Base-by-base conservation (phyloP, 2,888 invertebrate species). In the Drosophila falleni region DNA sequence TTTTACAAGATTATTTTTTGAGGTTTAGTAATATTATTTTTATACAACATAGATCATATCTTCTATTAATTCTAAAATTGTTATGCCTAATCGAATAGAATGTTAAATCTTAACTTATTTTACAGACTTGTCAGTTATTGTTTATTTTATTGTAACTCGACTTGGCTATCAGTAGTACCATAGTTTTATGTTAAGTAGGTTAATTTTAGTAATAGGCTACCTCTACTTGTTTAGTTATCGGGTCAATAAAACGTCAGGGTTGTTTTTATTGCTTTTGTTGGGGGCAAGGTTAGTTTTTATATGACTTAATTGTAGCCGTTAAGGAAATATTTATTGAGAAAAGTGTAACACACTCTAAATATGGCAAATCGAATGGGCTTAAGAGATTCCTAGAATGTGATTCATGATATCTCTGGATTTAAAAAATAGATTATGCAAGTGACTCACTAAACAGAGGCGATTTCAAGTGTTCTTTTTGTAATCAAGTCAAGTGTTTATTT, bases 401-500 rank as follows among this genome's bases (percentile, higher is more conserved):
- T 29, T 59, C 59, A 59, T 31, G 6, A 2, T 47, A 29, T 46
- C 29, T 29, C 13, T 26, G 16, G 19, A 31, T 31, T 11, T 23
- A 3, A 33, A 8, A 39, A 31, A 10, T 15, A 35, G 47, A 59
- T 50, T 49, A 23, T 11, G 4, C 41, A 9, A n/a, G 19, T 60
- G 59, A 59, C 5, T 59, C 59, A 59, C 19, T 6, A 1, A 15
- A 19, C 29, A 19, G 23, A n/a, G 5, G 10, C 29, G 19, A 29
- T 33, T 31, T 50, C 19, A 42, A 50, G 59, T 50, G 41, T 5
- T 46, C 1, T 13, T 35, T 23, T 35, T 35, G 19, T 35, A 47
- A 58, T 58, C 58, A 47, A 37, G 16, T 58, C 15, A 58, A 58
- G 58, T 58, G 58, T 37, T 58, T 47, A 11, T 58, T 56, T 56